Evolutionary conservation across 2,888 invertebrate species (phyloP), one percentile per base, ranked within the genome.

Genomic region (Xestobium rufovillosum): DNA sequence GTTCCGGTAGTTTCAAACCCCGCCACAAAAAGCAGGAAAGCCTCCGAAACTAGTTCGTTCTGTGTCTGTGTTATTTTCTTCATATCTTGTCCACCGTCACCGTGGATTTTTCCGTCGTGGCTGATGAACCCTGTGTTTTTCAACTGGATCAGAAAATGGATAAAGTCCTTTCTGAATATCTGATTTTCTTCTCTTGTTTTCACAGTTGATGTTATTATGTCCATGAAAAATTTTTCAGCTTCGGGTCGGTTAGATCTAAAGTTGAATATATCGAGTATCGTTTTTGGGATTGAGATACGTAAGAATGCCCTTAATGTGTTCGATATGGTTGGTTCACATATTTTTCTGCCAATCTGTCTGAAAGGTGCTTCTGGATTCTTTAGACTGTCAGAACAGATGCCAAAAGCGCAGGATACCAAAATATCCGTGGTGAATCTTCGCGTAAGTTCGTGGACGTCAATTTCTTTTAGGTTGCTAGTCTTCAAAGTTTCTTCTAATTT

Each of bases 371-470:
- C 63, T 1, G 70, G 59, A 49, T 70, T 64, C 28, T 66, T 63
- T 27, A 76, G 68, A 10, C 71, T 70, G 44, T 76, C 70, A 43
- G 71, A 70, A 41, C 75, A 71, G 6, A 77, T 63, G 11, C 76
- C 77, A 50, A 77, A 76, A 9, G 72, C 75, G 36, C 72, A 69
- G 16, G 69, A 70, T 0, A 70, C 71, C 14, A 76, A 72, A 2
- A 75, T 70, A 48, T 76, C 75, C 61, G 72, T 72, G 0, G 73
- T 67, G 46, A 71, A 75, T 42, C 68, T 67, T 3, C 70, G 71
- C 41, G 69, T 67, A 33, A 70, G 59, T 19, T 73, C 69, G 2
- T 70, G 53, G 2, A 43, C 38, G n/a, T n/a, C n/a, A n/a, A n/a
- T n/a, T n/a, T n/a, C n/a, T n/a, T n/a, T n/a, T 11, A 51, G 47